Percentiles rank a stretch among this genome's conserved stretches.
phyloP scores from a whole-genome alignment of 1,140 invertebrate genomes.

The Hyles vespertilio region DNA sequence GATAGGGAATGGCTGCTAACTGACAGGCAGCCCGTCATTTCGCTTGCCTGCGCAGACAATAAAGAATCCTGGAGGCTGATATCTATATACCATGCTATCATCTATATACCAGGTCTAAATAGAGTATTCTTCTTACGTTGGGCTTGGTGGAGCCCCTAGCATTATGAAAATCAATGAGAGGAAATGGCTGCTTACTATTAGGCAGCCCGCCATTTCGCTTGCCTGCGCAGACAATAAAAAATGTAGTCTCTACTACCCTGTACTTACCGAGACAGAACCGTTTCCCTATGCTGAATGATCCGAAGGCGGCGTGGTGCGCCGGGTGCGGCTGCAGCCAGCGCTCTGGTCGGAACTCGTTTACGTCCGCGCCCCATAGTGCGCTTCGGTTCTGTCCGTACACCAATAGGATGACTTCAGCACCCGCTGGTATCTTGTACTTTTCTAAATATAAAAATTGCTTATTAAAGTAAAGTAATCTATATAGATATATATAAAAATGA shows the following conservation, averaged over 20 bases:
- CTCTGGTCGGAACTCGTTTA: constrained; percentile 34
- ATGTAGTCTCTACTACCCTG: too few relatives aligned
- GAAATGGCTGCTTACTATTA: background rate
- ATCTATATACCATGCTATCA: too few relatives aligned
- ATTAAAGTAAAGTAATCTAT: too few relatives aligned
- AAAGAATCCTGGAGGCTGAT: too few relatives aligned
- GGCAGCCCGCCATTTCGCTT: background rate
- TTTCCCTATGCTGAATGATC: constrained; percentile 4
- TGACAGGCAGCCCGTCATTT: background rate
- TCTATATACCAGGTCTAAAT: too few relatives aligned
- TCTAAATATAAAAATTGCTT: constrained; percentile 7
- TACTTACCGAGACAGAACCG: constrained; percentile 6
- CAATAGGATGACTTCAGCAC: constrained; percentile 17
- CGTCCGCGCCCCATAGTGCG: constrained; percentile 34
- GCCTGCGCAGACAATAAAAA: too few relatives aligned
- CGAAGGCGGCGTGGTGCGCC: background rate
- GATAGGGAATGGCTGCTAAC: background rate
- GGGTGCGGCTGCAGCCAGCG: constrained; percentile 22
- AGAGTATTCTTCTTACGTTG: too few relatives aligned
- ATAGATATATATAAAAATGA: too few relatives aligned
- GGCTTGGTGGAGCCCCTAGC: background rate
- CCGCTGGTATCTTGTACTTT: constrained; percentile 17
- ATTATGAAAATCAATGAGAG: background rate
- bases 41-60: background rate
- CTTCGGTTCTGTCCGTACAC: constrained; percentile 27